Evolutionary conservation across 2,888 invertebrate species (phyloP).

Genomic region (Clistopyga incitator): DNA sequence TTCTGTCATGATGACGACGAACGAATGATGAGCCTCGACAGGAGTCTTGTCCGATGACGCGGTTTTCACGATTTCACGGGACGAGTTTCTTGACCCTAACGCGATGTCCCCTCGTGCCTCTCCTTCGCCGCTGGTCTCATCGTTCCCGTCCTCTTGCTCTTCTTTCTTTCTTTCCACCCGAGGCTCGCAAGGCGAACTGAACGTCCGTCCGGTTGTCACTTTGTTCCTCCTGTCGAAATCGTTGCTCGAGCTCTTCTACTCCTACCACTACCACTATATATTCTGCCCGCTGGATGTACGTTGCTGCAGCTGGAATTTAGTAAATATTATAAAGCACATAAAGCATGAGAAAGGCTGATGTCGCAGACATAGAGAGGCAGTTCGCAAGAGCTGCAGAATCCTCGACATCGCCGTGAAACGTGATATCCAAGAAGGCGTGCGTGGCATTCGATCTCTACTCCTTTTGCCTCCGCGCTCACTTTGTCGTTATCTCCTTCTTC

Average conservation of each 20-base stretch:
- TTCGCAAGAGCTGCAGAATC: slow-evolving; percentile 53
- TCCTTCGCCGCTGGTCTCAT: slow-evolving; percentile 27
- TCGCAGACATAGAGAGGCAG: slow-evolving; percentile 31
- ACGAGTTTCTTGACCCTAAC: slow-evolving; percentile 52
- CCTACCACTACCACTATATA: slow-evolving; percentile 22
- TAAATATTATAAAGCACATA: slow-evolving; percentile 69
- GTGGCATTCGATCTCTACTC: slow-evolving; percentile 68
- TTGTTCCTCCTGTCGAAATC: slow-evolving; percentile 59
- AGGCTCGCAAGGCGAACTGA: slow-evolving; percentile 54
- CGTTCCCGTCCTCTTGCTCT: slow-evolving; percentile 26
- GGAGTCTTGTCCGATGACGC: slow-evolving; percentile 46
- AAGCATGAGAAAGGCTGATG: slow-evolving; percentile 19
- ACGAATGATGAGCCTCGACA: slow-evolving; percentile 23
- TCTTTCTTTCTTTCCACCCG: slow-evolving; percentile 32
- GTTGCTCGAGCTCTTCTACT: slow-evolving; percentile 27
- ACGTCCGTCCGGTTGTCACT: slow-evolving; percentile 69
- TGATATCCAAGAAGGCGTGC: slow-evolving; percentile 73
- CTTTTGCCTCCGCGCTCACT: slow-evolving; percentile 52
- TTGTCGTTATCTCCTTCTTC: slow-evolving; percentile 51
- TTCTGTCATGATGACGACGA: not conserved
- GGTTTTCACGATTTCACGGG: slow-evolving; percentile 47
- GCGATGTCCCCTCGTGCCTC: slow-evolving; percentile 18
- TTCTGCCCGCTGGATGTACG: slow-evolving; percentile 9
- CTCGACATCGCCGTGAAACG: slow-evolving; percentile 73
- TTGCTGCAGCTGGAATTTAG: slow-evolving; percentile 65